A percentile compares a stretch with the other conserved stretches of the same genome.
Conservation (phyloP, 2,888 invertebrate species). For the Sminthurinus aureus region DNA sequence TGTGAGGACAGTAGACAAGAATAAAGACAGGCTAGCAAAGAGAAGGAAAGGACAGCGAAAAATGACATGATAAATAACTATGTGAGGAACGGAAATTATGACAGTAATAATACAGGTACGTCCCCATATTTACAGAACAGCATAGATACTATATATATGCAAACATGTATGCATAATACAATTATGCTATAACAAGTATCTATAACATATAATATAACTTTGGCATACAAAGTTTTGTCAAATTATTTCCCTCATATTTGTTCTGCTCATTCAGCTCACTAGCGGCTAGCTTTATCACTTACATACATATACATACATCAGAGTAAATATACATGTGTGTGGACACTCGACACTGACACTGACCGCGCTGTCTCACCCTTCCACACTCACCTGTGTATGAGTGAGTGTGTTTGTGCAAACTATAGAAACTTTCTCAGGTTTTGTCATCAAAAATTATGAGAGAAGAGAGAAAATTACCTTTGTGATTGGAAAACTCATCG, state of each 20-base stretch:
- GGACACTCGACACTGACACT: background rate
- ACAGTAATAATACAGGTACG: background rate
- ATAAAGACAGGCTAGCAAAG: background rate
- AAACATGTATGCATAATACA: too few species aligned
- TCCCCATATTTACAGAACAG: background rate
- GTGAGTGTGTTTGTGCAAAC: background rate
- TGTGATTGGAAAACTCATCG: constrained; percentile 30
- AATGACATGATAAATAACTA: background rate
- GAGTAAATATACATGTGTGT: background rate
- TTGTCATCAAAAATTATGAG: constrained; percentile 20
- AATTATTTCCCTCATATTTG: constrained; percentile 4
- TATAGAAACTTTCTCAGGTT: constrained; percentile 16
- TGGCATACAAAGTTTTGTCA: background rate
- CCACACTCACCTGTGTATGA: background rate
- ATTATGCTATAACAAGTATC: too few species aligned
- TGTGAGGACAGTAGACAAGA: too few species aligned
- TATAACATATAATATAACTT: background rate
- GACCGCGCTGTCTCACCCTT: constrained; percentile 1
- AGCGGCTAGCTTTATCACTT: background rate
- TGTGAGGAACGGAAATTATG: background rate
- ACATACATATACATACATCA: background rate
- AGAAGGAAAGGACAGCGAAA: background rate
- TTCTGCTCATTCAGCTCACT: background rate
- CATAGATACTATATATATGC: too few species aligned
- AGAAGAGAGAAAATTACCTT: constrained; percentile 19